Base-by-base conservation (phyloP, 1,140 invertebrate genomes). In the Halictus rubicundus region DNA sequence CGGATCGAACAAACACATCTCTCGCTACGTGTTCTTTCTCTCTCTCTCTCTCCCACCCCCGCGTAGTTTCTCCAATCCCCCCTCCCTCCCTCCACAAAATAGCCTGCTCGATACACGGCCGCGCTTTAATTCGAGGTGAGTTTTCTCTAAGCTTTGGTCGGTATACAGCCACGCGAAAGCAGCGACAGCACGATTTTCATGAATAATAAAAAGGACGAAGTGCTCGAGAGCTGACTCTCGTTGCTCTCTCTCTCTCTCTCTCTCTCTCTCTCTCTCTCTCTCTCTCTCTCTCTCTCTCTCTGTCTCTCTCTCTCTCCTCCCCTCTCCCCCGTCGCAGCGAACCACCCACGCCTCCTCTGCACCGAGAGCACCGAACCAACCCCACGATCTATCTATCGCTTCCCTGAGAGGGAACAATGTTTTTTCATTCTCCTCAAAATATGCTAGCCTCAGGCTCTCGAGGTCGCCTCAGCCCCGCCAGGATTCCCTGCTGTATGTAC, bases 161-260 rank as follows among this genome's bases (percentile, higher is more conserved):
- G 39, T 75, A 66, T 78, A 78, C 84, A 63, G 59, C 71, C 83
- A 70, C 84, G 84, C 81, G 83, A 82, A 85, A 85, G 74, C 84
- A 86, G 74, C 76, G 80, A 68, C 84, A 86, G 78, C 84, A 68
- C 71, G 80, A 82, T 86, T 92, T 92, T 92, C 92, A 93, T 93
- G 92, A 93, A 93, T 93, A 93, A 93, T 92, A 92, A 93, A 92
- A 91, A 90, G 91, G 85, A 82, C 90, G 85, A 91, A 91, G 90
- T 91, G 90, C 89, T 89, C 83, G 87, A 85, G 84, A 88, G 81
- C 84, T 82, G 84, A 82, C 79, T 80, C 85, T 76, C 72, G 32
- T 66, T 25, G 25, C 46, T 14, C 54, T 3, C 32, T 32, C 32
- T 32, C 32, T 32, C 32, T 32, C 32, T 32, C 32, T 32, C 32